Evolutionary conservation across 23 tunicate genomes (phyloP), one percentile per base, ranked within the genome.

Genomic region (Styela clava): DNA sequence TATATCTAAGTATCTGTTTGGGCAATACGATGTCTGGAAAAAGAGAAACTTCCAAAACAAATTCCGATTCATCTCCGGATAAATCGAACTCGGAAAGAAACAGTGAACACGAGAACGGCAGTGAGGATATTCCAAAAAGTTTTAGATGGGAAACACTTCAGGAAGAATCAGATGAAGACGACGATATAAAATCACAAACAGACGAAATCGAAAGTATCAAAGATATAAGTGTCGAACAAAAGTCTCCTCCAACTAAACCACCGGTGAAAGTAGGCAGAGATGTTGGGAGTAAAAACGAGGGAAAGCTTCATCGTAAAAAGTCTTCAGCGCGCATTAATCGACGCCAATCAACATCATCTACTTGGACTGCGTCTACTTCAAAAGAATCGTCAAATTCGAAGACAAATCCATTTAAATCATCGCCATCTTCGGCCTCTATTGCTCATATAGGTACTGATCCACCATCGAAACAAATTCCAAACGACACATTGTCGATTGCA

Each of bases 71-170:
- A 44, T 44, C 56, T 7, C 56, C 12, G 7, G 56, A 44, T 5
- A 7, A 44, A 44, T 5, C 7, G 12, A 44, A 44, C 12, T 44
- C 56, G 12, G 56, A 44, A 12, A 44, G 56, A 44, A 44, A 7
- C 9, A 7, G 12, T 5, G 56, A 5, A 12, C 12, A 7, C 12
- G 56, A 44, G 56, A 12, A 44, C 12, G 56, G 12, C 12, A 12
- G 9, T 44, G 56, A 44, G 12, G 7, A 44, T 44, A 44, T 5
- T 5, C 12, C 24, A 1, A 67, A 67, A 67, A 67, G n/a, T 25
- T 67, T 67, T 29, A 22, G 31, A 67, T 67, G 71, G 71, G 24
- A 19, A 67, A 29, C 71, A 18, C 71, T 67, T 18, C 71, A 67
- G 24, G 71, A 67, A 67, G 71, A 67, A 29, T 25, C 71, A 27